These are phyloP conservation scores for Agapetus fuscipes DNA, from an alignment of 2,888 invertebrate species.

Conservation along the genomic window DNA sequence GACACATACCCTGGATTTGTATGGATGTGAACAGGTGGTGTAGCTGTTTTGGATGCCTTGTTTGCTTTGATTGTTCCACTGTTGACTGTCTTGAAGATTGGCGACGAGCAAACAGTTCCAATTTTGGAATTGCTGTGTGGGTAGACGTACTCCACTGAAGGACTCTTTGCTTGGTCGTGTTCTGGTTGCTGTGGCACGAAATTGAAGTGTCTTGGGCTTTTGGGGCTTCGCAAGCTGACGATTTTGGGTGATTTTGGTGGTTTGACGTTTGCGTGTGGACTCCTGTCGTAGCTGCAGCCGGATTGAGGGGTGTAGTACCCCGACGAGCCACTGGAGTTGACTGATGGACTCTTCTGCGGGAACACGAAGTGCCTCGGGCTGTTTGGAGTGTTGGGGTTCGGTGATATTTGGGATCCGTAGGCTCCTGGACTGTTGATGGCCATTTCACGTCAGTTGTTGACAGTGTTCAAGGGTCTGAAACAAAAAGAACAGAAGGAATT, in stretches of 20 bases:
- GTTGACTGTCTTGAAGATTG: conserved; percentile 1
- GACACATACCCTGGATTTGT: conserved; percentile 53
- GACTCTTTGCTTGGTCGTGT: conserved; percentile 2
- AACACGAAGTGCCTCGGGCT: conserved; percentile 48
- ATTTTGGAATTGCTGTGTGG: conserved; percentile 1
- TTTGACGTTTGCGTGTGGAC: conserved; percentile 25
- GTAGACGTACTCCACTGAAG: conserved; percentile 4
- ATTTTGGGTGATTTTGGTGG: conserved; percentile 37
- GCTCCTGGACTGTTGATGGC: conserved; percentile 50
- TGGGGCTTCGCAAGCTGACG: conserved; percentile 45
- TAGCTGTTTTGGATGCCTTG: conserved; percentile 40
- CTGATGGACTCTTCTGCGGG: conserved; percentile 45
- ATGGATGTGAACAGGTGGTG: conserved; percentile 48
- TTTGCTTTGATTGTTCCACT: conserved; percentile 4
- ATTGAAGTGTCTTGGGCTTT: conserved; percentile 49
- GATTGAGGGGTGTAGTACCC: conserved; percentile 48
- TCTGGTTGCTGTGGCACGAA: conserved; percentile 39
- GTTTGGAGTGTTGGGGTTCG: conserved; percentile 44
- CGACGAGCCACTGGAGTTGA: conserved; percentile 44
- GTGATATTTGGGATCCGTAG: conserved; percentile 44
- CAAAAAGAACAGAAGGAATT: too few species aligned
- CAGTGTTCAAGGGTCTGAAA: too few species aligned
- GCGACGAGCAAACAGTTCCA: conserved; percentile 1
- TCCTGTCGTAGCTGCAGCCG: conserved; percentile 37
- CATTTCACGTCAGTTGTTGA: too few species aligned